Evolutionary conservation across 2,888 invertebrate species (phyloP), one percentile per base, ranked within the genome.

Genomic region (Pardosa pseudoannulata): DNA sequence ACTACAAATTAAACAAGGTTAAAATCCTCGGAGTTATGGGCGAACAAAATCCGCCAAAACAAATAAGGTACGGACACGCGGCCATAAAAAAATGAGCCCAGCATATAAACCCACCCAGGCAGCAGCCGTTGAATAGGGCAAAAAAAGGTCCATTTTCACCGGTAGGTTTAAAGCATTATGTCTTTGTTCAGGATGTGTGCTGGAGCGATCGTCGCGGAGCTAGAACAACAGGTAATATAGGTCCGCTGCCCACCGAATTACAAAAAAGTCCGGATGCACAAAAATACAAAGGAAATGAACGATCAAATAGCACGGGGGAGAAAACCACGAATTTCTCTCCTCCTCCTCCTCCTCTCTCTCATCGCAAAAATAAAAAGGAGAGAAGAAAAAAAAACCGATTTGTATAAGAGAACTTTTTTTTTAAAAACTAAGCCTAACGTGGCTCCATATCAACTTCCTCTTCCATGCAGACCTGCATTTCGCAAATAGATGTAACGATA

Each of bases 131-230:
- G 78, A 71, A 32, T 56, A 9, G 28, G 11, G n/a, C 9, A 46
- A 74, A 82, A 74, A 85, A 76, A 76, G 28, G 56, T 73, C 70
- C 68, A 86, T 86, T 86, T 86, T 86, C 85, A 75, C 46, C 85
- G 79, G 85, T 70, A 86, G 79, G 70, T 72, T 76, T 83, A 41
- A 76, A 76, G 32, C 50, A 82, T 82, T 75, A 39, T 76, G 32
- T 46, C 68, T 64, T 73, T 74, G 64, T 70, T 71, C 78, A 76
- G 83, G 83, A 83, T 73, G 85, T 86, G 79, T 64, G 85, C 70
- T 62, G 76, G 50, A 74, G 79, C 67, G 79, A 68, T 62, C 73
- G 41, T 79, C 70, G 64, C 70, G 32, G 65, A 50, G 41, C 78
- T 71, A 82, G 85, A 85, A 85, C 85, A 86, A 86, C 85, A 75